These are phyloP conservation scores for Arge pagana DNA, from an alignment of 2,888 invertebrate genomes.

Conservation along the genomic window DNA sequence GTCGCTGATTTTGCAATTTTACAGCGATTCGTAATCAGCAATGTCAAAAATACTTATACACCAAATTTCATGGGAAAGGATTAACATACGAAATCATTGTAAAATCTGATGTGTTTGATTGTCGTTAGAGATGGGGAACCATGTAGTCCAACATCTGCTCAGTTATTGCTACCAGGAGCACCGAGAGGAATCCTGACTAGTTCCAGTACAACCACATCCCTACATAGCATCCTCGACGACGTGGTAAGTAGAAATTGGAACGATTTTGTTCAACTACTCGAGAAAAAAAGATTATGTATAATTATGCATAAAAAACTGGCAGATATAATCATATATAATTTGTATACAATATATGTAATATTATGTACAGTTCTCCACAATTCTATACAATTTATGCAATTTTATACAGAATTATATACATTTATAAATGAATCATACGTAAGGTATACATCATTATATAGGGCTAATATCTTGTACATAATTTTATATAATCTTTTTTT, in stretches of 20 bases:
- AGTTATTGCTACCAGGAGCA: constrained; percentile 28
- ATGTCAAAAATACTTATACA: no score
- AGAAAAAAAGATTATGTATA: not conserved
- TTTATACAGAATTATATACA: not conserved
- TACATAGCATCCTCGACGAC: constrained; percentile 24
- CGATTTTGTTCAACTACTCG: not conserved
- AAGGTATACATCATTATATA: not conserved
- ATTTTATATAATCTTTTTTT: not conserved
- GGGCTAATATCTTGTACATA: not conserved
- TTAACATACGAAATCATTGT: not conserved
- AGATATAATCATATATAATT: not conserved
- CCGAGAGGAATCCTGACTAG: constrained; percentile 32
- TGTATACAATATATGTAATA: no score
- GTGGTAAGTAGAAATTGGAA: constrained; percentile 20
- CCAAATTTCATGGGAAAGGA: not conserved
- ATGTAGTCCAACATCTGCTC: constrained; percentile 28
- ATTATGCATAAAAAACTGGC: not conserved
- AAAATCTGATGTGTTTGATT: not conserved
- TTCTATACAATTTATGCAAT: no score
- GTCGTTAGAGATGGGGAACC: constrained; percentile 29
- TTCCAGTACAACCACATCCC: constrained; percentile 29
- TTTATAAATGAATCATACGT: not conserved
- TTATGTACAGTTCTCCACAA: no score
- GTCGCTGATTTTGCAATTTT: no score
- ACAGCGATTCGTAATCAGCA: no score